These are phyloP conservation scores for Saimiri boliviensis DNA, from an alignment of 2,113 vertebrate genomes.

Conservation along the genomic window DNA sequence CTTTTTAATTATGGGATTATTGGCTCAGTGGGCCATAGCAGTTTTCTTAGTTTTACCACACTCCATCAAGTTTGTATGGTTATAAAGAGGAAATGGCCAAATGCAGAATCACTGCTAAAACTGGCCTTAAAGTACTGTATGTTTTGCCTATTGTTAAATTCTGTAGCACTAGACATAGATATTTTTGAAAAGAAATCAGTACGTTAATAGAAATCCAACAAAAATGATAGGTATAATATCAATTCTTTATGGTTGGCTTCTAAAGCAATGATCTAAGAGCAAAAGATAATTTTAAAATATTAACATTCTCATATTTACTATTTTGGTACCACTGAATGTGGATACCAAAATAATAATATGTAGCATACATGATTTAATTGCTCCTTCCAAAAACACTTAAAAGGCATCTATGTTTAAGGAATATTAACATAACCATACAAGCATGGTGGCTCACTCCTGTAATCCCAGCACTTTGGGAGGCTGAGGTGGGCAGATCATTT, in stretches of 20 bases:
- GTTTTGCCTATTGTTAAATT: conserved; percentile 9
- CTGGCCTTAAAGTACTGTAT: conserved; percentile 25
- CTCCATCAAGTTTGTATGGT: neutral
- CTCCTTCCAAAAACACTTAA: neutral
- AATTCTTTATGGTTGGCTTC: conserved; percentile 1
- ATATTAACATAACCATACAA: neutral
- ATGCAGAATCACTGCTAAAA: conserved; percentile 19
- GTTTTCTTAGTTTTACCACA: conserved; percentile 46
- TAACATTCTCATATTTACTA: conserved; percentile 38
- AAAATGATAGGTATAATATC: neutral
- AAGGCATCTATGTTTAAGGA: neutral
- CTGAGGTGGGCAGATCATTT: no score
- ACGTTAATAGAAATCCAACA: conserved; percentile 51
- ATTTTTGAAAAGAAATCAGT: conserved; percentile 46
- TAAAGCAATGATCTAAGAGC: neutral
- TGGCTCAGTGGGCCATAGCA: conserved; percentile 45
- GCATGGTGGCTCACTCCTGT: no score
- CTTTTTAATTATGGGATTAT: conserved; percentile 66
- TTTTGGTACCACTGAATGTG: neutral
- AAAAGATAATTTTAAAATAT: neutral
- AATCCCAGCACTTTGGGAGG: no score
- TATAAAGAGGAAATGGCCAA: conserved; percentile 57
- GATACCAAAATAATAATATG: conserved; percentile 26
- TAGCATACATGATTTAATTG: conserved; percentile 11
- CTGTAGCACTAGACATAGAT: neutral